Evolutionary conservation across 2,888 invertebrate genomes (phyloP).

Genomic region (Aquatica leii): DNA sequence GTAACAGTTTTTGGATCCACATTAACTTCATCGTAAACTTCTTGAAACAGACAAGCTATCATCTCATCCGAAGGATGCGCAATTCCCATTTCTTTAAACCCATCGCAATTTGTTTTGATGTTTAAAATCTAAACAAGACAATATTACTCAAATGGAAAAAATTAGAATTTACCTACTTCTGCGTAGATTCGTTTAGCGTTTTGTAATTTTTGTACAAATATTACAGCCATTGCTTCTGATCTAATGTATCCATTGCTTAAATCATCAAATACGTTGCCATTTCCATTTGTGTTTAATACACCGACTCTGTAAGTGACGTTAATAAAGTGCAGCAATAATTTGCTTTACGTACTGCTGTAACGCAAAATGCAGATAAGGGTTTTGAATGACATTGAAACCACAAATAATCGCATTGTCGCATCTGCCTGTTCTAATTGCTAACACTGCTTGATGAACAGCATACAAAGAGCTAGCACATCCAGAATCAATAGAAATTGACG

Average conservation of each 20-base stretch:
- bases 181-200: no score
- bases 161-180: no score
- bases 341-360: no score
- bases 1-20: constrained; percentile 72
- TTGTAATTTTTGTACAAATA: background rate
- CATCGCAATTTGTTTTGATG: constrained; percentile 36
- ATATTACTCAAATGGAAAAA: no score
- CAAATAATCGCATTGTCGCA: background rate
- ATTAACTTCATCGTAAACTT: constrained; percentile 66
- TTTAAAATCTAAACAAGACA: constrained; percentile 27
- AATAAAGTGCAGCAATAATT: no score
- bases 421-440: background rate
- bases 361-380: background rate
- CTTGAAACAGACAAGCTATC: constrained; percentile 61
- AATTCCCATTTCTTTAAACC: constrained; percentile 37
- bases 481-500: background rate
- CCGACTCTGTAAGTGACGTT: no score
- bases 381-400: background rate
- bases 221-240: background rate
- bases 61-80: constrained; percentile 55
- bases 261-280: background rate
- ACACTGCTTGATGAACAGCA: background rate
- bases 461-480: background rate
- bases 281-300: no score
- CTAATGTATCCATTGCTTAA: background rate